phyloP scores from a whole-genome alignment of 2,113 vertebrate species.

The Colinus virginianus region DNA sequence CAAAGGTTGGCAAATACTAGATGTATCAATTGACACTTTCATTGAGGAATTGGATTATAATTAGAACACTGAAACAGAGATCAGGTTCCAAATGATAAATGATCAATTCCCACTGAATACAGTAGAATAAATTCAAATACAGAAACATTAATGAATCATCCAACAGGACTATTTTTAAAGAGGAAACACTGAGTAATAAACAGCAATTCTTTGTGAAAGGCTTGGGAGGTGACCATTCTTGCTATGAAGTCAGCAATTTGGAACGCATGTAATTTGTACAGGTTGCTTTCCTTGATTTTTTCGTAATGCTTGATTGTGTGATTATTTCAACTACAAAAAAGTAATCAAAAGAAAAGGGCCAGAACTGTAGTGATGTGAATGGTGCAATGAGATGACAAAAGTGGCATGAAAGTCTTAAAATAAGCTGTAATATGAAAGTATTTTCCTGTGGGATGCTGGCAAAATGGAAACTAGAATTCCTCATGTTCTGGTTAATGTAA shows the following conservation, averaged over 20 bases:
- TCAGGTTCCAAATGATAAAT: neutral
- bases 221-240: neutral
- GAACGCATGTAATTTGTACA: neutral
- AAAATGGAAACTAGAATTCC: neutral
- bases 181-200: neutral
- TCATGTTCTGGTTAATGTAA: neutral
- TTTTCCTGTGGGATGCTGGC: neutral
- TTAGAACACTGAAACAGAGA: neutral
- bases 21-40: neutral
- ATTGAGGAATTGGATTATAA: neutral
- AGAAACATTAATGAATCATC: neutral
- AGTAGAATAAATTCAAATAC: neutral
- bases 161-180: neutral
- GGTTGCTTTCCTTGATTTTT: neutral
- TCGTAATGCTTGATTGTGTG: neutral
- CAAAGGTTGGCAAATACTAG: neutral
- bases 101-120: neutral
- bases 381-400: neutral
- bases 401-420: neutral
- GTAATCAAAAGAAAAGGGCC: neutral
- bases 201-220: neutral
- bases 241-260: fast-evolving
- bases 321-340: neutral
- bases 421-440: neutral
- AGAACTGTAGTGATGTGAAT: neutral